Conservation (phyloP, 2,888 invertebrate genomes). For the Amphiduros pacificus region DNA sequence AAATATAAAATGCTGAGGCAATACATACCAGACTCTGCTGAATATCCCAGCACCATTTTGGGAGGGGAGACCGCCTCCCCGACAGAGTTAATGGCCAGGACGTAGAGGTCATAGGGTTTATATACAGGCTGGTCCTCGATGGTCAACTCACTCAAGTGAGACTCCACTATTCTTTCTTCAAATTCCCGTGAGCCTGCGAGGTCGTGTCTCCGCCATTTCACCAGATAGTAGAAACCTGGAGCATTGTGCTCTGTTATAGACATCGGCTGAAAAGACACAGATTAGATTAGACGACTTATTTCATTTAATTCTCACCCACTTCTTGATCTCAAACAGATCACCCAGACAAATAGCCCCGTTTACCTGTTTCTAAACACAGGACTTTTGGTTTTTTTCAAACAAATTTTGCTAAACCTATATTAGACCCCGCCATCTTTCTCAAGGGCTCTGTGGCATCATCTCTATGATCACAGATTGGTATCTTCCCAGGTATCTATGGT, state of each 20-base stretch:
- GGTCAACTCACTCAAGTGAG: constrained; percentile 12
- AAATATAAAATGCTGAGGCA: neutral
- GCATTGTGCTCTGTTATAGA: constrained; percentile 32
- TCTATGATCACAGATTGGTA: too few relatives aligned
- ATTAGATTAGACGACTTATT: neutral
- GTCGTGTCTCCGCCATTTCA: constrained; percentile 28
- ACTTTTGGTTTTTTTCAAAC: too few relatives aligned
- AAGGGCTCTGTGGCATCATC: too few relatives aligned
- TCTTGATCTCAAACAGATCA: too few relatives aligned
- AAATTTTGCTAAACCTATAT: too few relatives aligned
- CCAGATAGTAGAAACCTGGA: constrained; percentile 33
- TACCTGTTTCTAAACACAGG: too few relatives aligned
- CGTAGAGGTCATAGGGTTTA: constrained; percentile 32
- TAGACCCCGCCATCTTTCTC: too few relatives aligned
- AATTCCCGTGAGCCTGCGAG: neutral
- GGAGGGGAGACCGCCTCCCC: constrained; percentile 32
- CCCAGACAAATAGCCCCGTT: too few relatives aligned
- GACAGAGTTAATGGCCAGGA: constrained; percentile 30
- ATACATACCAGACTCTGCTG: constrained; percentile 31
- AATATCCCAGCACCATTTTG: constrained; percentile 30
- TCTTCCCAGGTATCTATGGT: too few relatives aligned
- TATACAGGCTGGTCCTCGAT: constrained; percentile 29
- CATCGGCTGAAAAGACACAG: constrained; percentile 23
- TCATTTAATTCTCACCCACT: too few relatives aligned
- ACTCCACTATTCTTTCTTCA: constrained; percentile 19